Evolutionary conservation across 2,797 vertebrate species (phyloP), one percentile per base, ranked within the genome.

Genomic region (Alca torda): DNA sequence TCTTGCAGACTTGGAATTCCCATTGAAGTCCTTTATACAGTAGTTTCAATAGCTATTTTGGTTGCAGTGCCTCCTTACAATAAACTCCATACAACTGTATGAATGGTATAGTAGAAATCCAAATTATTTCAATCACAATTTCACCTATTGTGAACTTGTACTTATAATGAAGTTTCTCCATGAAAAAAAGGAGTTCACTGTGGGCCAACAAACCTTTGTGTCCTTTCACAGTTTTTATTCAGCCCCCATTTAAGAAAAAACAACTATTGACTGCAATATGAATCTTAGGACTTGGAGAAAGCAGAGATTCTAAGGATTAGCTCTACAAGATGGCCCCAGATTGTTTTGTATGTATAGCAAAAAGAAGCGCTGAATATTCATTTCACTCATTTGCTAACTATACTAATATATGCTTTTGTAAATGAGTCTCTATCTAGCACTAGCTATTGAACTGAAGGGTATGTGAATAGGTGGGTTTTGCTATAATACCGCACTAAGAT

Each of bases 201-300:
- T 97, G 95, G 96, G 76, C 95, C 97, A 97, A 96, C 95, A 97
- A 85, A 87, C 89, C 92, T 94, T 94, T 93, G 79, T 79, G 75
- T 81, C 67, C 82, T 91, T 96, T 95, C 93, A 93, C 56, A 86
- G 87, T 79, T 92, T 91, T 91, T 75, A 93, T 86, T 95, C 84
- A 95, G 89, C 35, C 39, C 31, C 78, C 54, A 51, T 76, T 89
- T 93, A 95, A 87, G 82, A 85, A 94, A 85, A 95, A 95, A 92
- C 88, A 93, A 80, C 90, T 95, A 87, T 30, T 83, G 86, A 77
- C 87, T 88, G 67, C 87, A 91, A 76, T 84, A 94, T 91, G 93
- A 92, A 93, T 89, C 84, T 85, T 11, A 79, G 54, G 86, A 79
- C 43, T 76, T 35, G 33, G 83, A 82, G 87, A 92, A 93, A 87